These are phyloP conservation scores for Helicoverpa zea DNA, from an alignment of 1,140 invertebrate genomes.

Conservation along the genomic window DNA sequence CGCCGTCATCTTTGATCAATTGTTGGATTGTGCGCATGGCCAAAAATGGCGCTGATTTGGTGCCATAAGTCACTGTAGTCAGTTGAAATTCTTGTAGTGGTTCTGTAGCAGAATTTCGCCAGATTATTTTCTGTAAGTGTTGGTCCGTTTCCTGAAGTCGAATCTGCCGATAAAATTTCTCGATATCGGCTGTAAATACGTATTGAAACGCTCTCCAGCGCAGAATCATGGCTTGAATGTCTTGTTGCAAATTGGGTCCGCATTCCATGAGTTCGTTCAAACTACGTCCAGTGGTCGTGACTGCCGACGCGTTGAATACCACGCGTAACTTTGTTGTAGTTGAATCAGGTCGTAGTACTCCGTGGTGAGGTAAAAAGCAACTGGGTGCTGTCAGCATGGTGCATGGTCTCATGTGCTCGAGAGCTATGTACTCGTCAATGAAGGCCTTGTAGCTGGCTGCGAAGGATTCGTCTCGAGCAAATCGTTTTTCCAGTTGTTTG, in stretches of 20 bases:
- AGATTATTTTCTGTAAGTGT: constrained; percentile 49
- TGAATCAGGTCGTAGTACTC: no score
- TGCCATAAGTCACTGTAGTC: neutral
- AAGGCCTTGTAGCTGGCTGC: neutral
- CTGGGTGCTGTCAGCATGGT: neutral
- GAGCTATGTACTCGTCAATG: neutral
- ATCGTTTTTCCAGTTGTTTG: constrained; percentile 11
- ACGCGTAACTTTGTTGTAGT: constrained; percentile 34
- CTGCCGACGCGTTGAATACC: constrained; percentile 46
- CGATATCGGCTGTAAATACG: constrained; percentile 43
- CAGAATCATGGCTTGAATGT: constrained; percentile 50
- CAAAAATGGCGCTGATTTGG: constrained; percentile 1
- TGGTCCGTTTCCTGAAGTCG: constrained; percentile 39
- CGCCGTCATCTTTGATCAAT: constrained; percentile 10
- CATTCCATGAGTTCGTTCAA: constrained; percentile 44
- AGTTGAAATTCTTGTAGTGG: constrained; percentile 31
- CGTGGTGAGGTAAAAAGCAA: neutral
- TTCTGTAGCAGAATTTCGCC: constrained; percentile 39
- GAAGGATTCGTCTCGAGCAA: neutral
- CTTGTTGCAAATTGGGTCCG: constrained; percentile 50
- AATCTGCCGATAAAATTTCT: constrained; percentile 49
- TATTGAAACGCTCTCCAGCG: constrained; percentile 49
- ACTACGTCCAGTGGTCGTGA: constrained; percentile 31
- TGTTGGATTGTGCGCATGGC: constrained; percentile 2
- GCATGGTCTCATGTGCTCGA: neutral